These are phyloP conservation scores for Syritta pipiens DNA, from an alignment of 2,888 invertebrate species.

Conservation along the genomic window DNA sequence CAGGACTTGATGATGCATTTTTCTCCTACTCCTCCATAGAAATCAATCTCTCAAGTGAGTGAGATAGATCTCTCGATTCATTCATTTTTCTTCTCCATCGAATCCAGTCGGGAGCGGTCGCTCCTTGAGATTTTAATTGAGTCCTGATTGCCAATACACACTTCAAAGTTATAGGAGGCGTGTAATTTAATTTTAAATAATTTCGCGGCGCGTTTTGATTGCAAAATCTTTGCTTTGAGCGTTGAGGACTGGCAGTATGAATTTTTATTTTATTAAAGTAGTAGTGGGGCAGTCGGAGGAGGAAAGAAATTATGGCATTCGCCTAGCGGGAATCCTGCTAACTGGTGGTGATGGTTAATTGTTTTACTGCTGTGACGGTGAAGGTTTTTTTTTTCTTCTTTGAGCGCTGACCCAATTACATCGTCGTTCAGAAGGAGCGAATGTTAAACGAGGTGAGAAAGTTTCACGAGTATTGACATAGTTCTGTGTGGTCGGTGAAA, in stretches of 20 bases:
- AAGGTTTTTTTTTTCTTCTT: conserved; percentile 18
- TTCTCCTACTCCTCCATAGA: conserved; percentile 23
- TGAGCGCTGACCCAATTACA: conserved; percentile 36
- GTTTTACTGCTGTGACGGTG: conserved; percentile 19
- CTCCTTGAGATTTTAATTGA: conserved; percentile 59
- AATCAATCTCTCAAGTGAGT: conserved; percentile 57
- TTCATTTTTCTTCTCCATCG: conserved; percentile 10
- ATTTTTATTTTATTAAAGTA: too few relatives aligned
- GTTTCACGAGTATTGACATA: conserved; percentile 4
- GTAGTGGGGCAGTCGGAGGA: too few relatives aligned
- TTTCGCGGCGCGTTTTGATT: conserved; percentile 32
- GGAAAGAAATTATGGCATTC: too few relatives aligned
- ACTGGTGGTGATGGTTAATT: conserved; percentile 1
- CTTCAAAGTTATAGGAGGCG: conserved; percentile 22
- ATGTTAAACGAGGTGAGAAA: neutral
- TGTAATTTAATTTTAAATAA: conserved; percentile 41
- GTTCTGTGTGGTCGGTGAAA: neutral
- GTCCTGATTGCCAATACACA: conserved; percentile 54
- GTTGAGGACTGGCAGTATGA: neutral
- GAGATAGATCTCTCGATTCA: conserved; percentile 39
- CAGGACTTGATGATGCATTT: conserved; percentile 49
- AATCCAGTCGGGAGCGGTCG: conserved; percentile 30
- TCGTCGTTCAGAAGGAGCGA: neutral
- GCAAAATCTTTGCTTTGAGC: conserved; percentile 26
- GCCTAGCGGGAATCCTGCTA: too few relatives aligned